Conservation (phyloP, 2,888 invertebrate species). For the Deilephila elpenor region DNA sequence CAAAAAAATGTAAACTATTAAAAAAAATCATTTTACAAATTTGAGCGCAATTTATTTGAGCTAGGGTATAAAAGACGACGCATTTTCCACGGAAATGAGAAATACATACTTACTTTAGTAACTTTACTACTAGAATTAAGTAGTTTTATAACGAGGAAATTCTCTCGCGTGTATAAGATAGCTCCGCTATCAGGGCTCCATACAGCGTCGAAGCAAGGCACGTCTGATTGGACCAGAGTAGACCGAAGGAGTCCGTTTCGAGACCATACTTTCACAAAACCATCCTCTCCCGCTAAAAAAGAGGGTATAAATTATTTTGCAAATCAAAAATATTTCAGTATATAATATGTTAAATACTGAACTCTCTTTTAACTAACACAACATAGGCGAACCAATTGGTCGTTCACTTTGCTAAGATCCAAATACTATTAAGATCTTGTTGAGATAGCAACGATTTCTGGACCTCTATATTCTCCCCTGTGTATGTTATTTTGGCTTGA, state of each 20-base stretch:
- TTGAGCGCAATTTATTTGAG: not conserved
- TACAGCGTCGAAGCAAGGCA: conserved; percentile 92
- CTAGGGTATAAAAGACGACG: too few relatives aligned
- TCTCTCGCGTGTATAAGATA: conserved; percentile 88
- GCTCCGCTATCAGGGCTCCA: conserved; percentile 91
- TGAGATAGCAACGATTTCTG: too few relatives aligned
- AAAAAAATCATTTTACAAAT: too few relatives aligned
- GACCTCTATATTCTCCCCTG: too few relatives aligned
- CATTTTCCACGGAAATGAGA: not conserved
- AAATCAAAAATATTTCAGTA: not conserved
- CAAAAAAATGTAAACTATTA: too few relatives aligned
- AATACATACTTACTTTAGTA: conserved; percentile 81
- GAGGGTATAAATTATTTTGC: not conserved
- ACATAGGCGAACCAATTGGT: too few relatives aligned
- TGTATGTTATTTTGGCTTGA: too few relatives aligned
- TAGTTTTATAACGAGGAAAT: conserved; percentile 88
- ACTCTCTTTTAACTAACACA: too few relatives aligned
- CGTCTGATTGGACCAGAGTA: conserved; percentile 91
- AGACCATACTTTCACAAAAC: conserved; percentile 98
- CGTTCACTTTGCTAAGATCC: too few relatives aligned
- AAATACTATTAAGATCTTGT: too few relatives aligned
- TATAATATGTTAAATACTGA: too few relatives aligned
- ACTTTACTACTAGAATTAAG: conserved; percentile 90
- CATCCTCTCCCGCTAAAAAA: conserved; percentile 96
- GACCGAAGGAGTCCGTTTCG: conserved; percentile 97